Base-by-base conservation (phyloP, 2,113 vertebrate species). In the Albula goreensis region DNA sequence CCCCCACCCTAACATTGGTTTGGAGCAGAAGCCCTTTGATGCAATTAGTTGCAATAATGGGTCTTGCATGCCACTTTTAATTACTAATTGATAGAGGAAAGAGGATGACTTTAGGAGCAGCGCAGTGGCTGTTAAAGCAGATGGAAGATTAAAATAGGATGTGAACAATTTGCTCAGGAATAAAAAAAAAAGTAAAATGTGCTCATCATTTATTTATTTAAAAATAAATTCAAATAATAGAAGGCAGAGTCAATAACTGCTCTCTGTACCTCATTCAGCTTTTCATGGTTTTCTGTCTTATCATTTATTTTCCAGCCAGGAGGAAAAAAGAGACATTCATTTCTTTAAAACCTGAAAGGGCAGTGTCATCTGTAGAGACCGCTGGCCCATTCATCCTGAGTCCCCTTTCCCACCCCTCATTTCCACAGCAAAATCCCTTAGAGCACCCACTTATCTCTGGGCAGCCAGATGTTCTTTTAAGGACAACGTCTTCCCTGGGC, bases 71-170 rank as follows among this genome's bases (percentile, higher is more conserved):
- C 63, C 19, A 56, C 81, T 25, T 19, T 78, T 56, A 78, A 78
- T 78, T 52, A 81, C 81, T 83, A 83, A 86, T 86, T 86, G 81
- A 82, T 80, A 63, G 83, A 83, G 25, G 51, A 57, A 25, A 82
- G 66, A 78, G 12, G 79, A 15, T 41, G 81, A 83, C 6, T 41
- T 12, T 22, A 19, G 53, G 5, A 53, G 52, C 77, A 80, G 82
- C 49, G 52, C 53, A 84, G 50, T 49, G 17, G n/a, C 49, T 53
- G 78, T 41, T 78, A 78, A 25, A 52, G 12, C 70, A 56, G 53
- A 78, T 78, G 51, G 10, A 50, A 74, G 50, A 56, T 56, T 53
- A 53, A 17, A 22, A 74, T 52, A 31, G 53, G 22, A 80, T 50
- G 77, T 57, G 81, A 70, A 63, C 50, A 86, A 81, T 78, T 78